Percentiles rank a stretch among this genome's conserved stretches.
Conservation (phyloP, 2,797 vertebrate genomes). For the Euthynnus affinis region DNA sequence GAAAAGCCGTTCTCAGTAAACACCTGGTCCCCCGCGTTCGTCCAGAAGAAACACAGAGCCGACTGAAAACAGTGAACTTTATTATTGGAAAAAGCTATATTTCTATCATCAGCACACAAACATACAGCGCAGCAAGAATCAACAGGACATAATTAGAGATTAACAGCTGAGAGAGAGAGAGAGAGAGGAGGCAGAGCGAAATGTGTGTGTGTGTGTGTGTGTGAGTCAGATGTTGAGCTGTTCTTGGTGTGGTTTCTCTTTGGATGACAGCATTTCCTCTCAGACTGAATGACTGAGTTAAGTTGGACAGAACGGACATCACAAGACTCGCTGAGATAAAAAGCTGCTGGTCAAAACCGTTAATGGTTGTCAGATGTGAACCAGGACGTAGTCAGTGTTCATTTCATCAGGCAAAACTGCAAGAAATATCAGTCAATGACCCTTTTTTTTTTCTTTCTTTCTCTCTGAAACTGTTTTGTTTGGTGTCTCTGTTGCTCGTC, state of each 20-base stretch:
- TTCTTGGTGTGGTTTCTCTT: constrained; percentile 36
- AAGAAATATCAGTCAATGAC: neutral
- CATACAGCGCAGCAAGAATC: neutral
- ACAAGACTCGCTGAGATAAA: constrained; percentile 3
- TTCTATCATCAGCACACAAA: neutral
- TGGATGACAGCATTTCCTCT: constrained; percentile 50
- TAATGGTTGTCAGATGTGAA: constrained; percentile 46
- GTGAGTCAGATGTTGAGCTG: neutral
- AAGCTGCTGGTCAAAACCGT: neutral
- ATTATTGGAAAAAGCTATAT: neutral
- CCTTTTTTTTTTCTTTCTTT: neutral
- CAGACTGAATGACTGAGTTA: constrained; percentile 31
- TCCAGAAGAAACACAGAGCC: neutral
- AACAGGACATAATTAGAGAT: neutral
- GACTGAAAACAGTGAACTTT: neutral
- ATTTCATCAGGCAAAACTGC: neutral
- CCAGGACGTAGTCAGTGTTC: neutral
- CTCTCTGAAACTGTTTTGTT: neutral
- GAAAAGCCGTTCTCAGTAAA: neutral
- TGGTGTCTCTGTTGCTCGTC: neutral
- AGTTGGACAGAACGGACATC: constrained; percentile 19
- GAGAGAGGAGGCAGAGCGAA: neutral
- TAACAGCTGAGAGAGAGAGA: neutral
- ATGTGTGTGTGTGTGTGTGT: neutral
- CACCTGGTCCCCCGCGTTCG: neutral